Evolutionary conservation across 2,888 invertebrate species (phyloP).

Genomic region (Ectobius pallidus): DNA sequence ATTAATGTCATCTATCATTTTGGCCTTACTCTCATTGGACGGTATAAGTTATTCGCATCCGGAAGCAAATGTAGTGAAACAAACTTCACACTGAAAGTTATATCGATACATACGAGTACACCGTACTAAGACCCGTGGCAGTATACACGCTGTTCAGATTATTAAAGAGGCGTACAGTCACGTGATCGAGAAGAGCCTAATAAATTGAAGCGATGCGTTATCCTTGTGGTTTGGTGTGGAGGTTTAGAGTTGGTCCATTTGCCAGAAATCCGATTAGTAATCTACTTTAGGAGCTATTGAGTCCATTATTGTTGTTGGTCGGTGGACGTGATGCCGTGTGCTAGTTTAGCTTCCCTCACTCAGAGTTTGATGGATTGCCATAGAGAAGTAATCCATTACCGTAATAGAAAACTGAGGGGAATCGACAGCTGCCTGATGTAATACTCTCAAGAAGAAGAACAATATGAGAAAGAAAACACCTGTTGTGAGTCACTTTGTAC

Average conservation of each 20-base stretch:
- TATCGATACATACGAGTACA: no score
- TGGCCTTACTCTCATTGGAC: no score
- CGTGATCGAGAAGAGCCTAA: no score
- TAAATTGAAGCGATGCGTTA: no score
- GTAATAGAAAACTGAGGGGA: slow-evolving; percentile 11
- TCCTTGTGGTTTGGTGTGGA: not conserved
- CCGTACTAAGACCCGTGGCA: no score
- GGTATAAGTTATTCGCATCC: no score
- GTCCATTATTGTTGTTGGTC: slow-evolving; percentile 11
- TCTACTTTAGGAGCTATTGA: slow-evolving; percentile 8
- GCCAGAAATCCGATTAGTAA: slow-evolving; percentile 10
- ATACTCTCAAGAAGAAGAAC: not conserved
- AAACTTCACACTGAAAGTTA: no score
- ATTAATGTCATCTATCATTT: not conserved
- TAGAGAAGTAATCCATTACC: slow-evolving; percentile 1
- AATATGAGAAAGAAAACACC: not conserved
- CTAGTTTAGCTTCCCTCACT: not conserved
- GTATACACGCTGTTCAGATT: no score
- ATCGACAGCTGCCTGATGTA: slow-evolving; percentile 19
- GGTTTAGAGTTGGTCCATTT: not conserved
- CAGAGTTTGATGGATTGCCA: slow-evolving; percentile 14
- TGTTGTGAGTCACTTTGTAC: slow-evolving; percentile 3
- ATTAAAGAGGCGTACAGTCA: no score
- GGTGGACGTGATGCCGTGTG: not conserved
- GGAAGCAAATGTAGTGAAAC: no score